Evolutionary conservation across 2,797 vertebrate genomes (phyloP), one percentile per base, ranked within the genome.

Genomic region (Siniperca scherzeri): DNA sequence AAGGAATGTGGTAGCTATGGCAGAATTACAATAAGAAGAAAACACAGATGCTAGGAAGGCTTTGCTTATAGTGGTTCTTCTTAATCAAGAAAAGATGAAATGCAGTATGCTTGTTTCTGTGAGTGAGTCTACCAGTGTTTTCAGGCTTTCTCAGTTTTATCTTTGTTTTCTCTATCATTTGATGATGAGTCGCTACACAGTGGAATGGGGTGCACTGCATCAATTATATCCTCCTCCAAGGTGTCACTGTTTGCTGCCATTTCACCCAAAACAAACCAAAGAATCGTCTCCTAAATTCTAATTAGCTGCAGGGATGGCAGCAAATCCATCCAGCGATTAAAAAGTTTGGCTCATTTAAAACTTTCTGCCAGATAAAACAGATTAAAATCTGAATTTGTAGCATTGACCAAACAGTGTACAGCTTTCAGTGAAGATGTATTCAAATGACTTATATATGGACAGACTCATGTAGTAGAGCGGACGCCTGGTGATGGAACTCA

Each of bases 191-290:
- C 1, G 1, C 65, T 60, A 40, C 52, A 64, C 27, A 44, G 7
- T 42, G n/a, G 44, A 70, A 53, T 17, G 0, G 21, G 50, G 9
- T 14, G 50, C 30, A 38, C 52, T 21, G 27, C 77, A 68, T 83
- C 57, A 83, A 70, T 74, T 71, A 76, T 40, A 48, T 62, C 38
- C 48, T 74, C 64, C 52, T 57, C 33, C 25, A 52, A 69, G 42
- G 8, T 70, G 44, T 52, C 64, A 74, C n/a, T 27, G 50, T 81
- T 78, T 62, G 13, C 42, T 69, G 33, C 36, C 21, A 36, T 65
- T 77, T 75, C 70, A 70, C 59, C 50, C 64, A 73, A 75, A 77
- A 70, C 67, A 52, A 77, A 81, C 72, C 16, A 62, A 19, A 50
- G 22, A 50, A 50, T 75, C 25, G 4, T 60, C 21, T 59, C 70